Conservation (phyloP, 2,113 vertebrate genomes). For the Ibidorhyncha struthersii region DNA sequence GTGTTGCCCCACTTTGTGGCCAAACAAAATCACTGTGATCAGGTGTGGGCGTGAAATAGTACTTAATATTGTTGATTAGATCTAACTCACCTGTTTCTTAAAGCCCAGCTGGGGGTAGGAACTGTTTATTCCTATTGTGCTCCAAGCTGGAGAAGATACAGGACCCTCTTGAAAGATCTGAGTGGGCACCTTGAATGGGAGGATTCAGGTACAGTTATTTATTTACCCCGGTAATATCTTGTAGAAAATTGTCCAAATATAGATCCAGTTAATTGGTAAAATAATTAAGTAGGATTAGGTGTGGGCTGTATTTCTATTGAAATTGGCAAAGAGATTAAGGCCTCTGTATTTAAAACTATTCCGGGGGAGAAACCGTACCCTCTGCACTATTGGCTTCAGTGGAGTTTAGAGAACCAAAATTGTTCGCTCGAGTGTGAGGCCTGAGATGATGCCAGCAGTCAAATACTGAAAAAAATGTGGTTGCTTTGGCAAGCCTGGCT, state of each 20-base stretch:
- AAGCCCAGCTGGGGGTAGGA: fast-evolving
- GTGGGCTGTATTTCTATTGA: background rate
- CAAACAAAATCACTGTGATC: background rate
- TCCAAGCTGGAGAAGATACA: fast-evolving
- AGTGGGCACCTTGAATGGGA: fast-evolving
- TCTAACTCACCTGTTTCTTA: background rate
- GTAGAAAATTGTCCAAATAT: background rate
- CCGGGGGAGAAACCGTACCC: background rate
- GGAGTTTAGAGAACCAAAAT: background rate
- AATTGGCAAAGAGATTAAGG: background rate
- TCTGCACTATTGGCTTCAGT: fast-evolving
- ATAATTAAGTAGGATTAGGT: background rate
- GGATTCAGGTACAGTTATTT: background rate
- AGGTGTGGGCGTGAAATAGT: background rate
- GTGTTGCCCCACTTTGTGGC: background rate
- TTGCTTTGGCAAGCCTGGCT: background rate
- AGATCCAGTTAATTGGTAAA: background rate
- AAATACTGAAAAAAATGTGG: background rate
- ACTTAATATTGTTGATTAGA: background rate
- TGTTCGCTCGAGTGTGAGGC: background rate
- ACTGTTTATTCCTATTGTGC: fast-evolving
- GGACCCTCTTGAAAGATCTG: background rate
- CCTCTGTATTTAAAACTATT: background rate
- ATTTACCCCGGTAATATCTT: background rate
- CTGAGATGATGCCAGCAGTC: background rate